These are phyloP conservation scores for Centroberyx gerrardi DNA, from an alignment of 2,797 vertebrate species.

Conservation along the genomic window DNA sequence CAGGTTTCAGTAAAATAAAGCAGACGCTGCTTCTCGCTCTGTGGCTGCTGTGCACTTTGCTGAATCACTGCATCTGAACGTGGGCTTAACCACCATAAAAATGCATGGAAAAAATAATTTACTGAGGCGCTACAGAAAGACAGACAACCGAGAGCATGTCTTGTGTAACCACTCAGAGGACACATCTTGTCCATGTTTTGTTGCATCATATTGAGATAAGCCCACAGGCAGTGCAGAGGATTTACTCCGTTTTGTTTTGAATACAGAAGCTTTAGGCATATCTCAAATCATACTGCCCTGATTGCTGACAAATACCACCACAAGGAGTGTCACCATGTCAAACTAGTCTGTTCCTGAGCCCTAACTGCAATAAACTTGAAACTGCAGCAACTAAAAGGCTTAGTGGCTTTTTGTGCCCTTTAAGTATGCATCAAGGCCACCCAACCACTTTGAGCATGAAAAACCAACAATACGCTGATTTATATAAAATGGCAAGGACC, in stretches of 20 bases:
- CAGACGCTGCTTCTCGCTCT: slow-evolving; percentile 46
- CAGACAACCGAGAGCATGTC: slow-evolving; percentile 29
- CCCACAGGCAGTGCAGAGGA: slow-evolving; percentile 56
- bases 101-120: slow-evolving; percentile 17
- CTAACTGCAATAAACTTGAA: slow-evolving; percentile 51
- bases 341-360: slow-evolving; percentile 44
- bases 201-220: slow-evolving; percentile 71
- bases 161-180: slow-evolving; percentile 54
- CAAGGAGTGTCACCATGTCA: slow-evolving; percentile 53
- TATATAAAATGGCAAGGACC: slow-evolving; percentile 35
- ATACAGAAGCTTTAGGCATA: slow-evolving; percentile 67
- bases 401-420: slow-evolving; percentile 42
- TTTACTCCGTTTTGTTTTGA: slow-evolving; percentile 70
- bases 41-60: slow-evolving; percentile 6
- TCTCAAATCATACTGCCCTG: slow-evolving; percentile 48
- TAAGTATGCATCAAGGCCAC: slow-evolving; percentile 47
- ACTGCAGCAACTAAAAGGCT: slow-evolving; percentile 34
- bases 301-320: slow-evolving; percentile 54
- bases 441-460: slow-evolving; percentile 34
- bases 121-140: slow-evolving; percentile 23
- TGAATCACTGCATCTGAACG: slow-evolving; percentile 8
- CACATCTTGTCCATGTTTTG: slow-evolving; percentile 51
- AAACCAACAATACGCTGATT: slow-evolving; percentile 31
- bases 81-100: slow-evolving; percentile 3
- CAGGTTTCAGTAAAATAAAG: slow-evolving; percentile 4